Base-by-base conservation (phyloP, 2,113 vertebrate species). In the Micronycteris hirsuta region DNA sequence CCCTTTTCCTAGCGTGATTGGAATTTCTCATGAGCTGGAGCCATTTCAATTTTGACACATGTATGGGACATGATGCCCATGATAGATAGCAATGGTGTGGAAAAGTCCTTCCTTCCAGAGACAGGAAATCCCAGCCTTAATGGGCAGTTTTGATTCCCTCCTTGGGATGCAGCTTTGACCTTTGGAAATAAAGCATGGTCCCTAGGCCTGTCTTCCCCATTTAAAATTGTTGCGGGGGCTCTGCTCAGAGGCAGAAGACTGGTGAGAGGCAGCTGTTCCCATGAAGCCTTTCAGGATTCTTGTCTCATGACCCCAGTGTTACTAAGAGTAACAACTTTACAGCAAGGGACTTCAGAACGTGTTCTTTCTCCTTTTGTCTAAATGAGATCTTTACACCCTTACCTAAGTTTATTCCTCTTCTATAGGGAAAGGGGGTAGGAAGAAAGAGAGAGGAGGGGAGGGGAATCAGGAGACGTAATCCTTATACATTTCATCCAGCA, bases 321-420 rank as follows among this genome's bases (percentile, higher is more conserved):
- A 36, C 86, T 33, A 8, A 10, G 45, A 85, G 80, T 93, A 77
- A 94, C 61, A 68, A 97, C 96, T 94, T 85, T 90, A 97, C 15
- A 82, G 56, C 61, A 88, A 77, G 74, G 86, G 36, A 89, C 31
- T 41, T 65, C 38, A 63, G 49, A 94, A 71, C 86, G 87, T 7
- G 38, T 5, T 94, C 96, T 36, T 65, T 92, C 68, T 17, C 14
- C 91, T 58, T 73, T 97, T 97, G 82, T 97, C 89, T 96, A 95
- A 97, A 97, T 97, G 88, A 76, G 89, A 91, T 96, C 86, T 98
- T 97, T 47, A 95, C 89, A 70, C 86, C 89, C 36, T 93, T 65
- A 4, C 7, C 22, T 93, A 93, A 74, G 31, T 95, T 94, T 61
- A 78, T 93, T 94, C 76, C 89, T 76, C 38, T 92, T 95, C 22